Conservation (phyloP, 2,113 vertebrate genomes). For the Lipophrys pholis region DNA sequence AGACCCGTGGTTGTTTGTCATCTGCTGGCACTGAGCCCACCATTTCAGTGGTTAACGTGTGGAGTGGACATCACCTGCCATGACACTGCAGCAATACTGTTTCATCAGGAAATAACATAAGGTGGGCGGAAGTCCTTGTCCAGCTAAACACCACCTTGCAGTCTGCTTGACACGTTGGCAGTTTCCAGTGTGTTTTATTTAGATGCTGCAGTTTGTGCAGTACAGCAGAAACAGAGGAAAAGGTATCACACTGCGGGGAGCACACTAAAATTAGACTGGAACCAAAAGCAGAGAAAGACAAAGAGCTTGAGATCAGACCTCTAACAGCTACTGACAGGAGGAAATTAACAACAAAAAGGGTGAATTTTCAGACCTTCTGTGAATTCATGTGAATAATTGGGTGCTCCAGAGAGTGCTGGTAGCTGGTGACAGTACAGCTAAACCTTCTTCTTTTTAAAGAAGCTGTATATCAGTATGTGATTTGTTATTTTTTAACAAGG, state of each 20-base stretch:
- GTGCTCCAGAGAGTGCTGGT: slow-evolving; percentile 4
- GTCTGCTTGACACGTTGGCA: slow-evolving; percentile 49
- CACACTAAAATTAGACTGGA: slow-evolving; percentile 40
- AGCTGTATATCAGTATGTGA: background rate
- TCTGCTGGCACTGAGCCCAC: slow-evolving; percentile 29
- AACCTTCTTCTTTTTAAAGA: slow-evolving; percentile 2
- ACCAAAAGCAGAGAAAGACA: slow-evolving; percentile 11
- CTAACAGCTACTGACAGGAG: slow-evolving; percentile 14
- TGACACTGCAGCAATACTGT: slow-evolving; percentile 44
- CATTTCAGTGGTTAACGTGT: slow-evolving; percentile 27
- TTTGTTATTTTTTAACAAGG: background rate
- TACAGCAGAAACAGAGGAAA: slow-evolving; percentile 34
- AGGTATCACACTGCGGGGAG: slow-evolving; percentile 37
- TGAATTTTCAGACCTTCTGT: slow-evolving; percentile 16
- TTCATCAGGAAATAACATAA: slow-evolving; percentile 43
- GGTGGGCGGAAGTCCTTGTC: slow-evolving; percentile 59
- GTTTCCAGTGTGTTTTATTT: slow-evolving; percentile 55
- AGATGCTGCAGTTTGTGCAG: slow-evolving; percentile 58
- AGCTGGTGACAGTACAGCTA: background rate
- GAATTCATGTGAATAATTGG: slow-evolving; percentile 1
- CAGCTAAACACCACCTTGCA: slow-evolving; percentile 58
- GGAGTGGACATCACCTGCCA: slow-evolving; percentile 47
- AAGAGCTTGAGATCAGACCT: slow-evolving; percentile 33
- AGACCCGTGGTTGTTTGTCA: slow-evolving; percentile 30
- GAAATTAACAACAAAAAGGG: slow-evolving; percentile 15